These are phyloP conservation scores for Trachymyrmex septentrionalis DNA, from an alignment of 1,140 invertebrate species.

Conservation along the genomic window DNA sequence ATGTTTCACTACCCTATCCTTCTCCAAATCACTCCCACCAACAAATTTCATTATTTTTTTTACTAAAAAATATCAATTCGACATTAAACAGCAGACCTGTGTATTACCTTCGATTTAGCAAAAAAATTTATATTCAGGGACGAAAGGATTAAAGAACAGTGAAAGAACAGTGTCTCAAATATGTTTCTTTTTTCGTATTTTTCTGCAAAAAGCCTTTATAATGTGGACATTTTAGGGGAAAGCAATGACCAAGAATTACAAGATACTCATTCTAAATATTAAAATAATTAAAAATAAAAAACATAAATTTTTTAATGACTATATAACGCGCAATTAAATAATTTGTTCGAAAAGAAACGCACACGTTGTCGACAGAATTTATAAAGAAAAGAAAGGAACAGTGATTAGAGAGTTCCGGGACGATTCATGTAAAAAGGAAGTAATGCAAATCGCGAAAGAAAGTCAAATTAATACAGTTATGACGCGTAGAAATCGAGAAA, in stretches of 20 bases:
- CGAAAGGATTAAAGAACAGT: background rate
- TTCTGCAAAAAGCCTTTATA: background rate
- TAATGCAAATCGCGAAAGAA: slow-evolving; percentile 7
- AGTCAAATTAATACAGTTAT: slow-evolving; percentile 25
- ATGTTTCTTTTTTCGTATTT: background rate
- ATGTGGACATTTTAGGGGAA: background rate
- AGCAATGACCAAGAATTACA: background rate
- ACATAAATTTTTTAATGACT: background rate
- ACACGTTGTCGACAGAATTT: background rate
- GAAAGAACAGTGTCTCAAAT: background rate
- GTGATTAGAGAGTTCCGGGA: background rate
- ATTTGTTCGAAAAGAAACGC: background rate
- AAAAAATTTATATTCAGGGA: no score
- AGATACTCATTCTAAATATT: slow-evolving; percentile 6
- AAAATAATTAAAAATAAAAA: background rate
- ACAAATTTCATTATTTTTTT: no score
- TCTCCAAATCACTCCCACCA: no score
- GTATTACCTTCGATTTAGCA: no score
- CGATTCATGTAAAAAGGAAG: background rate
- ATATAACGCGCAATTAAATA: background rate
- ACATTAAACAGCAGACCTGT: no score
- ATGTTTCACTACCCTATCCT: no score
- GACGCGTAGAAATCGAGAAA: background rate
- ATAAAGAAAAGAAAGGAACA: background rate
- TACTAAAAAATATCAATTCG: no score